A percentile compares a stretch with the other conserved stretches of the same genome.
These are phyloP conservation scores for Leuciscus waleckii DNA, from an alignment of 2,797 vertebrate species.

Conservation along the genomic window DNA sequence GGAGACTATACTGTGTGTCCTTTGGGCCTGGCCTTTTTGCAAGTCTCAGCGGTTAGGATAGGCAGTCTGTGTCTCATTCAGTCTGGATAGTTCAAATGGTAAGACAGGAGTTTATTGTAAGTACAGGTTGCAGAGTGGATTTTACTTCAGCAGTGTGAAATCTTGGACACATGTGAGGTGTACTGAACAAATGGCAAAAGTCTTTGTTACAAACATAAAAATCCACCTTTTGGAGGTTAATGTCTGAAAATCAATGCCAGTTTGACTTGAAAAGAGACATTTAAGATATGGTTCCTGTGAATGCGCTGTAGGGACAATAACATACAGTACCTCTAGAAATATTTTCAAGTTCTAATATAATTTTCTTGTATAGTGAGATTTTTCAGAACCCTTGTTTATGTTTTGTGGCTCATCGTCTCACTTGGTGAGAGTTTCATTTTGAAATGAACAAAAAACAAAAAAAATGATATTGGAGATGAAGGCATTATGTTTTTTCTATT, in stretches of 20 bases:
- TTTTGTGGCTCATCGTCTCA: not conserved
- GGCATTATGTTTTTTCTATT: too few relatives aligned
- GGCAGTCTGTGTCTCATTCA: not conserved
- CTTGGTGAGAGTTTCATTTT: not conserved
- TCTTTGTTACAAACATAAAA: constrained; percentile 8
- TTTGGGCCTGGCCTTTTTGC: constrained; percentile 16
- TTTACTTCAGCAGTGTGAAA: not conserved
- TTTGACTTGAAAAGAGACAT: not conserved
- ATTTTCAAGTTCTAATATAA: not conserved
- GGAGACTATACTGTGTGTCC: constrained; percentile 33
- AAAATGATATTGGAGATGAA: too few relatives aligned
- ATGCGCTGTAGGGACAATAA: too few relatives aligned
- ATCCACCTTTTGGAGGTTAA: not conserved
- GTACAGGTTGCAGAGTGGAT: not conserved
- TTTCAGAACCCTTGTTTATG: not conserved
- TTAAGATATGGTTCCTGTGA: not conserved
- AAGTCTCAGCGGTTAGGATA: not conserved
- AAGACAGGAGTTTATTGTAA: not conserved
- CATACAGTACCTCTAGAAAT: not conserved
- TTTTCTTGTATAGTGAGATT: not conserved
- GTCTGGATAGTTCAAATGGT: constrained; percentile 14
- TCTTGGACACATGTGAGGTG: not conserved
- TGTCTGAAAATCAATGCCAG: not conserved
- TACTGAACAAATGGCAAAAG: not conserved
- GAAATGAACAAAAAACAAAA: not conserved